A percentile compares a stretch with the other conserved stretches of the same genome.
phyloP scores from a whole-genome alignment of 2,888 invertebrate genomes.

The Meta bourneti region DNA sequence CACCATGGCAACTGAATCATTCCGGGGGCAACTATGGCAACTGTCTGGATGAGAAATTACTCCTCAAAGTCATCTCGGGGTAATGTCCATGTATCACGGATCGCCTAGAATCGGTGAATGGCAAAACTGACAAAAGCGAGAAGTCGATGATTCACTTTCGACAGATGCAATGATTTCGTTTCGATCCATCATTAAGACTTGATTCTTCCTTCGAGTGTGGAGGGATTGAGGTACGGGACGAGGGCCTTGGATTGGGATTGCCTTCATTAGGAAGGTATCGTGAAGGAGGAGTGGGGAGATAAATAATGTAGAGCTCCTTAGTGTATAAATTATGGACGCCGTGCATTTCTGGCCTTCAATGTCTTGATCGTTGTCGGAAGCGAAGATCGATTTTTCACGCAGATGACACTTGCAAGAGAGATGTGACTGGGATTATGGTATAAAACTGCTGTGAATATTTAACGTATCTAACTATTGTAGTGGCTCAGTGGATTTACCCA shows the following conservation, averaged over 20 bases:
- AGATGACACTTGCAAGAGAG: not conserved
- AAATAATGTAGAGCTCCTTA: not conserved
- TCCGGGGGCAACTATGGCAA: conserved; percentile 41
- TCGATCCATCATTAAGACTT: conserved; percentile 39
- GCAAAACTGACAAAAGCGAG: conserved; percentile 47
- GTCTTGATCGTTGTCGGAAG: not conserved
- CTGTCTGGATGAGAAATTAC: conserved; percentile 43
- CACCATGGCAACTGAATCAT: conserved; percentile 10
- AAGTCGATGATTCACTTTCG: conserved; percentile 49
- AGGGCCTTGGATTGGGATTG: not conserved
- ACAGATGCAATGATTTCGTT: conserved; percentile 37
- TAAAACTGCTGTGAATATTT: not conserved
- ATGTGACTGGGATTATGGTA: not conserved
- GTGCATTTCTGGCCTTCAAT: not conserved
- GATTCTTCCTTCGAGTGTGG: not conserved
- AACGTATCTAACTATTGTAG: too few species aligned
- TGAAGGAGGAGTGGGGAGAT: not conserved
- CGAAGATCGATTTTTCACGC: not conserved
- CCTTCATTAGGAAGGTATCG: not conserved
- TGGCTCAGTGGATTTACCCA: too few species aligned
- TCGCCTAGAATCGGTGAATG: conserved; percentile 13
- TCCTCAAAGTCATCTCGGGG: conserved; percentile 47
- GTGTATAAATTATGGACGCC: not conserved
- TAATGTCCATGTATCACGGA: conserved; percentile 52
- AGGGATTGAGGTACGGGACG: not conserved